These are phyloP conservation scores for Gasterosteus nipponicus DNA, from an alignment of 2,113 vertebrate species.

Conservation along the genomic window DNA sequence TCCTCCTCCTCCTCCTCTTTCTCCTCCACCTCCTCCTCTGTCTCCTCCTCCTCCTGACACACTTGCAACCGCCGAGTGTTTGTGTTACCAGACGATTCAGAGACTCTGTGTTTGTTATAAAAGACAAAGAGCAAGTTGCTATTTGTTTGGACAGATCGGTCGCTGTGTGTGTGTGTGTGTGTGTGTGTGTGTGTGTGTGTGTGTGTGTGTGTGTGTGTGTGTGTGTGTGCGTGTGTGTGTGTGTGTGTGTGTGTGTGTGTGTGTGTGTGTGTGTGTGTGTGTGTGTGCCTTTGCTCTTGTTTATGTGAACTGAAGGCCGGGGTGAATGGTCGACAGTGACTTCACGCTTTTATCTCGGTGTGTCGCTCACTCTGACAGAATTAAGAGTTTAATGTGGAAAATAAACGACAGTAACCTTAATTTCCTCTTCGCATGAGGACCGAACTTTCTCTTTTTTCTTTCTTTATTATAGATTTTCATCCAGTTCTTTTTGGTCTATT, in stretches of 20 bases:
- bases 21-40: too few relatives aligned
- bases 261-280: constrained; percentile 14
- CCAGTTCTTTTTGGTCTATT: background rate
- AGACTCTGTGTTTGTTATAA: constrained; percentile 69
- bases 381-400: background rate
- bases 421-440: background rate
- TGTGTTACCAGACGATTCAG: constrained; percentile 49
- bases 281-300: constrained; percentile 43
- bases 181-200: constrained; percentile 7
- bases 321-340: constrained; percentile 62
- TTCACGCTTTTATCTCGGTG: constrained; percentile 51
- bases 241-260: constrained; percentile 11
- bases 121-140: constrained; percentile 72
- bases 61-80: constrained; percentile 47
- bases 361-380: constrained; percentile 14
- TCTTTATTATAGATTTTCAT: background rate
- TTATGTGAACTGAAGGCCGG: constrained; percentile 54
- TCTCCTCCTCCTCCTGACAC: constrained; percentile 1
- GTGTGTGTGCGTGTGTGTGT: constrained; percentile 20
- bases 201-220: constrained; percentile 22
- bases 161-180: constrained; percentile 14
- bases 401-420: background rate
- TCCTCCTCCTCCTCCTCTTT: background rate
- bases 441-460: background rate
- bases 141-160: constrained; percentile 74